A percentile compares a stretch with the other conserved stretches of the same genome.
phyloP scores from a whole-genome alignment of 2,797 vertebrate genomes.

The Paedocypris micromegethes region DNA sequence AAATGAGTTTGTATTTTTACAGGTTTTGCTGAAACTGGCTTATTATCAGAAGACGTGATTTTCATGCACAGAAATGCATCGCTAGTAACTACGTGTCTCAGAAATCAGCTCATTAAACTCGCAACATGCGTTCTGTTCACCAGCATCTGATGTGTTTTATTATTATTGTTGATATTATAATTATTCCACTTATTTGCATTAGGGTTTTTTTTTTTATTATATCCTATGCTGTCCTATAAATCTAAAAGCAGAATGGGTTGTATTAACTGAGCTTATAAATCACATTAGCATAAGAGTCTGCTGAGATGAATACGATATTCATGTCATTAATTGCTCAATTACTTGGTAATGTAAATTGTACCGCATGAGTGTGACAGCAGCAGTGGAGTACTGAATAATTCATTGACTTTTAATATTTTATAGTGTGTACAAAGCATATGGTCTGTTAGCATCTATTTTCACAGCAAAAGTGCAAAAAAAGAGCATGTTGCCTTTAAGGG shows the following conservation, averaged over 20 bases:
- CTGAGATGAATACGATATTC: slow-evolving; percentile 65
- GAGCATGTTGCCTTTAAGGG: slow-evolving; percentile 33
- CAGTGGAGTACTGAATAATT: slow-evolving; percentile 65
- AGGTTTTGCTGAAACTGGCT: too few species aligned
- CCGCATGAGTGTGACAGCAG: slow-evolving; percentile 53
- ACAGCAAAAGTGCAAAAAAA: not conserved
- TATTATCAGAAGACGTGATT: too few species aligned
- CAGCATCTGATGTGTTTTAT: too few species aligned
- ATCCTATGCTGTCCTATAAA: slow-evolving; percentile 22
- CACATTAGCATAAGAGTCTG: slow-evolving; percentile 56
- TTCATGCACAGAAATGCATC: too few species aligned
- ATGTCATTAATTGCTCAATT: slow-evolving; percentile 69
- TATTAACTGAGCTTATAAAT: slow-evolving; percentile 57
- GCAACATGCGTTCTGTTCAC: too few species aligned
- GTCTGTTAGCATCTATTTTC: slow-evolving; percentile 33
- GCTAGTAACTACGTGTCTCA: too few species aligned
- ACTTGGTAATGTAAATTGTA: slow-evolving; percentile 64
- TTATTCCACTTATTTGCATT: too few species aligned
- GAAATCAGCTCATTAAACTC: too few species aligned
- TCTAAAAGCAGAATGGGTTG: slow-evolving; percentile 45
- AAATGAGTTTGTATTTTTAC: too few species aligned
- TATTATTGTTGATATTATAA: too few species aligned
- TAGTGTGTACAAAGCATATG: slow-evolving; percentile 38
- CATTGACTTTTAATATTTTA: slow-evolving; percentile 66
- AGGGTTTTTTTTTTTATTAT: not conserved